Conservation (phyloP, 2,113 vertebrate species). For the Myotis davidii region DNA sequence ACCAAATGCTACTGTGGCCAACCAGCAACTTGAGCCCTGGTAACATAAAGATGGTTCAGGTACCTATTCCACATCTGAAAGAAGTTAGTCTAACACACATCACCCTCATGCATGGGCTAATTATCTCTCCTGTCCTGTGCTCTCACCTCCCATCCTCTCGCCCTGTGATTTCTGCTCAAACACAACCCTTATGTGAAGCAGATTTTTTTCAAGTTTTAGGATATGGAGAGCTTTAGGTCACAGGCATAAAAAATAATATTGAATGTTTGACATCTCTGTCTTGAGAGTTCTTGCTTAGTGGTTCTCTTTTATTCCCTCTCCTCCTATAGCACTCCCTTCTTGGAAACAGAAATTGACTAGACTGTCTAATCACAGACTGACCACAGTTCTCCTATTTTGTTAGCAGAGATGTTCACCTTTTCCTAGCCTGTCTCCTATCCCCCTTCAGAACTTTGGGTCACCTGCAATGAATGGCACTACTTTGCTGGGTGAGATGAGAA, state of each 20-base stretch:
- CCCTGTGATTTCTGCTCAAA: neutral
- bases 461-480: neutral
- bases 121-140: neutral
- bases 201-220: neutral
- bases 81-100: neutral
- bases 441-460: neutral
- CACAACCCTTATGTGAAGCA: neutral
- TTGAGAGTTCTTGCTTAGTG: neutral
- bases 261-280: neutral
- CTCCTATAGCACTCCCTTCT: neutral
- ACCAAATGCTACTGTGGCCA: neutral
- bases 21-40: neutral
- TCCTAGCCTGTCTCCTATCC: neutral
- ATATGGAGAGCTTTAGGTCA: neutral
- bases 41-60: neutral
- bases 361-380: neutral
- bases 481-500: neutral
- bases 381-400: neutral
- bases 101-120: no score
- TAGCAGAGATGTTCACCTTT: neutral
- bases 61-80: neutral
- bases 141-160: neutral
- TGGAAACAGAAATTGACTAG: neutral
- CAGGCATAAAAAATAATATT: neutral
- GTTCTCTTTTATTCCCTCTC: neutral